Percentiles rank a stretch among this genome's conserved stretches.
phyloP scores from a whole-genome alignment of 2,113 vertebrate species.

The Riparia riparia region DNA sequence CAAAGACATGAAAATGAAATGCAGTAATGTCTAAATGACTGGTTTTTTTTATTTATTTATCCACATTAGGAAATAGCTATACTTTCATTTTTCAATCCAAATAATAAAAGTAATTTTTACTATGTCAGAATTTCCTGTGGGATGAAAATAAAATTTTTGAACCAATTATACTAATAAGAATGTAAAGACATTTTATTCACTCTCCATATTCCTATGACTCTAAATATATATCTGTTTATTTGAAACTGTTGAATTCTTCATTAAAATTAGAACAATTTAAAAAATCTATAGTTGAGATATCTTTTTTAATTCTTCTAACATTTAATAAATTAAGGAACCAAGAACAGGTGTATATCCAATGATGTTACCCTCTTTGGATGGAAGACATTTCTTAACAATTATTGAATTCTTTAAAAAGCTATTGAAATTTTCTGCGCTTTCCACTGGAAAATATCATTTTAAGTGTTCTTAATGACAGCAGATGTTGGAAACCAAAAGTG shows the following conservation, averaged over 20 bases:
- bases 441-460: neutral
- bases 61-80: neutral
- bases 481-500: neutral
- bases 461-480: neutral
- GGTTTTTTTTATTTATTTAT: neutral
- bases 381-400: neutral
- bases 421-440: neutral
- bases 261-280: neutral
- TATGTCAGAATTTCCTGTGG: neutral
- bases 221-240: neutral
- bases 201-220: neutral
- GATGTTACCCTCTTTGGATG: neutral
- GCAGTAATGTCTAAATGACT: neutral
- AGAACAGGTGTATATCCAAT: neutral
- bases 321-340: neutral
- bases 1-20: neutral
- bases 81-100: neutral
- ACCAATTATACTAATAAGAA: neutral
- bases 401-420: neutral
- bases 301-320: neutral
- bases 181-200: neutral
- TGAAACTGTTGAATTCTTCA: neutral
- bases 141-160: neutral
- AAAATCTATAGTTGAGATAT: neutral
- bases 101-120: neutral